A percentile compares a stretch with the other conserved stretches of the same genome.
Conservation (phyloP, 2,797 vertebrate species). For the Rhinella marina region DNA sequence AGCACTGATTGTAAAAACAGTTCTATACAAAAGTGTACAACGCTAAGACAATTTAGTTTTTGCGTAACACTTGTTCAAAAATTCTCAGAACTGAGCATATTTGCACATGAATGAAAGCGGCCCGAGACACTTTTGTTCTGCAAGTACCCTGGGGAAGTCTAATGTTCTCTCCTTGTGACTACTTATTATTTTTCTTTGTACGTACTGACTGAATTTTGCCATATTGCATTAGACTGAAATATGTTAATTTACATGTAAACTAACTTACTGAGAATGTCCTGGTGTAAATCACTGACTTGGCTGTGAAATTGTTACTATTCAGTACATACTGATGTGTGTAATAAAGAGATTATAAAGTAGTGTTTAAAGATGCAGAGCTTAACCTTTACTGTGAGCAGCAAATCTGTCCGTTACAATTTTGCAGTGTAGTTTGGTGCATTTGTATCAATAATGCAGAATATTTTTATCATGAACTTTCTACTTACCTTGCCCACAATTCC, state of each 20-base stretch:
- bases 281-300: not conserved
- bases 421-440: not conserved
- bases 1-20: constrained; percentile 51
- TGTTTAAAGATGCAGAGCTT: not conserved
- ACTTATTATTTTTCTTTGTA: constrained; percentile 32
- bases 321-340: not conserved
- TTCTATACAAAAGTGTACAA: constrained; percentile 49
- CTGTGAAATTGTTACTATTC: not conserved
- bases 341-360: not conserved
- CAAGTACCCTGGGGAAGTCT: constrained; percentile 23
- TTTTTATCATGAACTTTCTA: not conserved
- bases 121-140: constrained; percentile 34
- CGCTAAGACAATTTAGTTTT: constrained; percentile 45
- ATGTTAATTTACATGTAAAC: constrained; percentile 16
- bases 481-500: not conserved
- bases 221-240: constrained; percentile 2
- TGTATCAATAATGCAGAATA: not conserved
- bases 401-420: not conserved
- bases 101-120: constrained; percentile 48
- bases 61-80: constrained; percentile 14
- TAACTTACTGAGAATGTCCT: not conserved
- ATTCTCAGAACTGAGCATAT: constrained; percentile 19
- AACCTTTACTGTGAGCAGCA: not conserved
- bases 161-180: constrained; percentile 29
- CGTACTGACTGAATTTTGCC: not conserved